Conservation (phyloP, 2,113 vertebrate genomes). For the Antigone vipio region DNA sequence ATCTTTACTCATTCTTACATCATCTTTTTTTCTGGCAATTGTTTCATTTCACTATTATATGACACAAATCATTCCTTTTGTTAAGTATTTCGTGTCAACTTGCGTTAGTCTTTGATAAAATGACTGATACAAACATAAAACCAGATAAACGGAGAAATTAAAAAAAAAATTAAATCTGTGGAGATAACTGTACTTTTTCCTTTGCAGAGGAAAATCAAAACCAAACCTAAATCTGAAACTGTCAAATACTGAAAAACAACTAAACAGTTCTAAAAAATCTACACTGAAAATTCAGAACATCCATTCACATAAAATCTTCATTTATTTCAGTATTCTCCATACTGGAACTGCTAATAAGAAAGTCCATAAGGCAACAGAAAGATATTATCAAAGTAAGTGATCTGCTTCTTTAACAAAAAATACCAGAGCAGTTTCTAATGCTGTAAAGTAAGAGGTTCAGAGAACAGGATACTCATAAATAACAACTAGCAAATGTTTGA, state of each 20-base stretch:
- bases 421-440: not conserved
- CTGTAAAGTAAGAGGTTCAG: not conserved
- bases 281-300: not conserved
- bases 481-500: not conserved
- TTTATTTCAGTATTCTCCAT: not conserved
- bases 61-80: not conserved
- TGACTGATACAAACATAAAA: not conserved
- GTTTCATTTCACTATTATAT: not conserved
- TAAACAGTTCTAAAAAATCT: not conserved
- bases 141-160: fast-evolving
- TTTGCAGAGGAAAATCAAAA: not conserved
- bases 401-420: not conserved
- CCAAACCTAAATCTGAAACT: not conserved
- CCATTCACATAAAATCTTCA: not conserved
- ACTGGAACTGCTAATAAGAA: not conserved
- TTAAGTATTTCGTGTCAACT: not conserved
- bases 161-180: not conserved
- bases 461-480: not conserved
- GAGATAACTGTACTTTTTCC: not conserved
- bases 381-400: not conserved
- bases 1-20: not conserved
- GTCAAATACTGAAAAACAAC: not conserved
- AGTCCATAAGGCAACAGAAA: not conserved
- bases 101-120: not conserved
- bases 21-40: not conserved